phyloP scores from a whole-genome alignment of 1,140 invertebrate species.

The Tetramorium parvispinum region DNA sequence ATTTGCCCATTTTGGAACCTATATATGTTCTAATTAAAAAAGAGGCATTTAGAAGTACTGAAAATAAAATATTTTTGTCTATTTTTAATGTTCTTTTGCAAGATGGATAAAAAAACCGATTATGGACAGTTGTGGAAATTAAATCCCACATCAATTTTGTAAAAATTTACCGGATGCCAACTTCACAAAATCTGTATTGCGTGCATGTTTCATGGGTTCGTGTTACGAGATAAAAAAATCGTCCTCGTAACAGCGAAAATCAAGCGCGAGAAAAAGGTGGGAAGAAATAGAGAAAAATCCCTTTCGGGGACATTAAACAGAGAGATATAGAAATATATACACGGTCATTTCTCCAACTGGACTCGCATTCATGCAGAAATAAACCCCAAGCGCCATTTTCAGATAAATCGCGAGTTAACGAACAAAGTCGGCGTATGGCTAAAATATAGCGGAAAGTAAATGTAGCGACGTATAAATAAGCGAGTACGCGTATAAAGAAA shows the following conservation, averaged over 20 bases:
- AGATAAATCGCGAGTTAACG: not conserved
- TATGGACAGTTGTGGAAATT: no score
- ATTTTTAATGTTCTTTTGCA: no score
- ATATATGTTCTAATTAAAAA: no score
- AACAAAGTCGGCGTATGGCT: not conserved
- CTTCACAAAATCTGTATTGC: not conserved
- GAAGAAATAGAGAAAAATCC: not conserved
- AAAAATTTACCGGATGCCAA: no score
- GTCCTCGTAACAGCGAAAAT: not conserved
- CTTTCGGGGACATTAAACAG: not conserved
- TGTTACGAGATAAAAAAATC: not conserved
- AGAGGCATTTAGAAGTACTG: no score
- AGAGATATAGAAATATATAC: not conserved
- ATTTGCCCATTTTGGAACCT: no score
- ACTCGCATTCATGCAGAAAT: not conserved
- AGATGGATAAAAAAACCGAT: no score
- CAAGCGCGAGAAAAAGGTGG: not conserved
- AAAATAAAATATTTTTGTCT: no score
- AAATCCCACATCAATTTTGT: no score
- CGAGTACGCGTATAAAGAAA: not conserved
- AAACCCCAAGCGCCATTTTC: conserved; percentile 8
- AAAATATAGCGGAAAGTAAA: not conserved
- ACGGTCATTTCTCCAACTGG: not conserved
- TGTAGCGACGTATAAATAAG: not conserved
- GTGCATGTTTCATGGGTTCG: not conserved